phyloP scores from a whole-genome alignment of 2,888 invertebrate genomes.

The Drosophila helvetica region DNA sequence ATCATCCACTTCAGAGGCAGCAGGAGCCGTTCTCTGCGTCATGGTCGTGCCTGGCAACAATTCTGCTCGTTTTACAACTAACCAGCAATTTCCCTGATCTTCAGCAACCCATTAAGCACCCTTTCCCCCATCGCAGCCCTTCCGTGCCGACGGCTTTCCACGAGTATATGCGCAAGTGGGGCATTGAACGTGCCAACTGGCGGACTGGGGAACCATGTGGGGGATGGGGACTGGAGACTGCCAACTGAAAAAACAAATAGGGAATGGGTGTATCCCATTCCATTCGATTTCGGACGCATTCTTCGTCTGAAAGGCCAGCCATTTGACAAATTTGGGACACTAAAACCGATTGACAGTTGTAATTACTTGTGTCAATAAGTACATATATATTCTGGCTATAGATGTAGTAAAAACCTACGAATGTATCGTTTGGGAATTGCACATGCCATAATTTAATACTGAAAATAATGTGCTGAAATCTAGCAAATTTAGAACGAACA shows the following conservation, averaged over 20 bases:
- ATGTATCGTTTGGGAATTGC: constrained; percentile 13
- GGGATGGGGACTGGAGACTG: constrained; percentile 27
- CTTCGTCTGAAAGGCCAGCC: constrained; percentile 62
- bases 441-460: constrained; percentile 15
- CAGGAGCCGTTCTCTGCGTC: background rate
- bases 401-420: background rate
- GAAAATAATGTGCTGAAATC: too few species aligned
- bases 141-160: background rate
- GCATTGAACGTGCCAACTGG: constrained; percentile 36
- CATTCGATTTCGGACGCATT: constrained; percentile 48
- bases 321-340: constrained; percentile 75
- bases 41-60: constrained; percentile 32
- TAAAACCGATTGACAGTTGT: constrained; percentile 76
- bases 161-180: constrained; percentile 38
- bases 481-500: too few species aligned
- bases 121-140: constrained; percentile 29
- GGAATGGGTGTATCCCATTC: constrained; percentile 1
- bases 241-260: constrained; percentile 68
- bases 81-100: constrained; percentile 19
- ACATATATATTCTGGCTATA: background rate
- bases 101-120: constrained; percentile 11
- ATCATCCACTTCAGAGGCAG: constrained; percentile 49
- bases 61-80: constrained; percentile 59
- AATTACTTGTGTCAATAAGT: constrained; percentile 72
- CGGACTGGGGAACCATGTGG: constrained; percentile 31